Base-by-base conservation (phyloP, 2,888 invertebrate species). In the Drosophila austrosaltans region DNA sequence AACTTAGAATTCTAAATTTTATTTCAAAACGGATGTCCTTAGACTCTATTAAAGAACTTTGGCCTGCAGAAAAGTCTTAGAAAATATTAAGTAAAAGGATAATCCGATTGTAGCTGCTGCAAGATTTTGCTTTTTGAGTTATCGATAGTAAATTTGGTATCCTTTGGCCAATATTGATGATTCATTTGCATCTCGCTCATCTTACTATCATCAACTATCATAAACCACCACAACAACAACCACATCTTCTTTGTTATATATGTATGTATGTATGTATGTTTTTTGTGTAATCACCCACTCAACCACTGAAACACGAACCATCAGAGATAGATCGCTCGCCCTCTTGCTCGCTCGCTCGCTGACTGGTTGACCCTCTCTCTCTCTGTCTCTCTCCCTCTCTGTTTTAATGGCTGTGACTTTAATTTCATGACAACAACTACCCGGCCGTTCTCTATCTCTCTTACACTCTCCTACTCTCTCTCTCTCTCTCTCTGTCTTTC, bases 281-380 rank as follows among this genome's bases (percentile, higher is more conserved):
- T 48, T 48, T n/a, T 48, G 25, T 48, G 44, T 48, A 20, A 48
- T 48, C 48, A 48, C 48, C 48, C 54, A 54, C 57, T 57, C 57
- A 57, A 32, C 36, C 56, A 32, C 57, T 30, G 54, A 57, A 57
- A 16, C 42, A 39, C 12, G 30, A 28, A 40, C 30, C 56, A 66
- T 61, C 53, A 32, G 16, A 28, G 44, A 28, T 25, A 39, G 36
- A 57, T 22, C 36, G 22, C n/a, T 39, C 22, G 39, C 22, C 36
- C 12, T 39, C 57, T 57, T 36, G 30, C 53, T 39, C 63, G 16
- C 36, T 32, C 30, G 56, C 36, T 54, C 8, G 20, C 53, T 32
- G 20, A 5, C 30, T 42, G 39, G 40, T 20, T 53, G 28, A 25
- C 48, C 32, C 22, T 25, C 42, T 12, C 59, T 36, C n/a, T 59